Percentiles rank a stretch among this genome's conserved stretches.
These are phyloP conservation scores for Silurus asotus DNA, from an alignment of 2,113 vertebrate genomes.

Conservation along the genomic window DNA sequence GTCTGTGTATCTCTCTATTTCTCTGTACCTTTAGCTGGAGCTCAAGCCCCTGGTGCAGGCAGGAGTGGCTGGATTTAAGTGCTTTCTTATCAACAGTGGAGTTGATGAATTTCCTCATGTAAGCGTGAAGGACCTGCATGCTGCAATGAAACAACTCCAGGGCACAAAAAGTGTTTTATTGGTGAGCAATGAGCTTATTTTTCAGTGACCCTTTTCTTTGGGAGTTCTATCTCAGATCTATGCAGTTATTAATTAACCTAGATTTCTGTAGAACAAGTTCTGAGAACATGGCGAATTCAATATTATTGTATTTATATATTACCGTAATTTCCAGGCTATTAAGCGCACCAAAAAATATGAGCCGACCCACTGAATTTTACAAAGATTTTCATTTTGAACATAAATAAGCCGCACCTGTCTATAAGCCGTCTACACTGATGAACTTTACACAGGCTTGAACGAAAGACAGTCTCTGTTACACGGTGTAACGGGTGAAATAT, in stretches of 20 bases:
- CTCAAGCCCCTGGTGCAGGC: conserved; percentile 76
- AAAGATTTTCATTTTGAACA: too few relatives aligned
- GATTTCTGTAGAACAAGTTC: background rate
- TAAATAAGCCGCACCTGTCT: too few relatives aligned
- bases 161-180: conserved; percentile 77
- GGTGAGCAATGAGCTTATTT: conserved; percentile 61
- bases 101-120: conserved; percentile 82
- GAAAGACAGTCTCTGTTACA: too few relatives aligned
- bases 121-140: conserved; percentile 69
- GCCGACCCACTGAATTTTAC: too few relatives aligned
- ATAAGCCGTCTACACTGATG: too few relatives aligned
- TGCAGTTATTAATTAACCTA: background rate
- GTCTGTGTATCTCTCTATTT: background rate
- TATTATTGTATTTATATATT: too few relatives aligned
- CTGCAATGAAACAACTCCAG: conserved; percentile 75
- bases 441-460: too few relatives aligned
- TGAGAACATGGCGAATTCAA: background rate
- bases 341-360: too few relatives aligned
- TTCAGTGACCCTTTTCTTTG: background rate
- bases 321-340: too few relatives aligned
- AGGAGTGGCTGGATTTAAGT: conserved; percentile 81
- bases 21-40: conserved; percentile 64
- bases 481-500: too few relatives aligned
- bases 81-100: conserved; percentile 81
- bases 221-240: background rate